phyloP scores from a whole-genome alignment of 2,888 invertebrate genomes.

The Oligia latruncula region DNA sequence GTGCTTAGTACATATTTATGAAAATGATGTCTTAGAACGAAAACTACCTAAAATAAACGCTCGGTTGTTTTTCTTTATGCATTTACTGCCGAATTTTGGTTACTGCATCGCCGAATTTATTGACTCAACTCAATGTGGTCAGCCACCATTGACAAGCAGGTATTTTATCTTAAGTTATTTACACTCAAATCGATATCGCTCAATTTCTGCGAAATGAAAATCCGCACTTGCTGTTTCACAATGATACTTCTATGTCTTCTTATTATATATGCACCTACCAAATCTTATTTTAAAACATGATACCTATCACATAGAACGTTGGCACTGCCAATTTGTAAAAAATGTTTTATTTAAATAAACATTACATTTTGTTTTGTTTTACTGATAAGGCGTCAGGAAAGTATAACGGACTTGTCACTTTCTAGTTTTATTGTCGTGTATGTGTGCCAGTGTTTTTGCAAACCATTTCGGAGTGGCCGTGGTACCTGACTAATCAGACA shows the following conservation, averaged over 20 bases:
- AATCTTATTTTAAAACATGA: slow-evolving; percentile 22
- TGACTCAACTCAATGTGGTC: slow-evolving; percentile 16
- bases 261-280: background rate
- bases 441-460: slow-evolving; percentile 45
- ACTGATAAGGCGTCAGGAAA: slow-evolving; percentile 35
- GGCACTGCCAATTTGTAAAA: slow-evolving; percentile 21
- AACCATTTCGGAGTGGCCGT: slow-evolving; percentile 35
- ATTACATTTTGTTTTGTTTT: slow-evolving; percentile 5
- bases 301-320: background rate
- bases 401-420: slow-evolving; percentile 37
- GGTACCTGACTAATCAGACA: slow-evolving; percentile 15
- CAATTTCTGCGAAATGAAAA: slow-evolving; percentile 7
- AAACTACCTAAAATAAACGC: background rate
- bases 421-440: slow-evolving; percentile 53
- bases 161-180: background rate
- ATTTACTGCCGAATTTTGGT: background rate
- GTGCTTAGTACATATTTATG: slow-evolving; percentile 5
- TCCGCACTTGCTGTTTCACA: background rate
- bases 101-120: background rate
- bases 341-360: slow-evolving; percentile 24
- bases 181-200: background rate
- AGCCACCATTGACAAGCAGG: background rate
- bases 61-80: background rate
- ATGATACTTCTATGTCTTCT: background rate
- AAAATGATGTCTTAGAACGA: background rate